Evolutionary conservation across 2,888 invertebrate genomes (phyloP), one percentile per base, ranked within the genome.

Genomic region (Rhaphigaster nebulosa): DNA sequence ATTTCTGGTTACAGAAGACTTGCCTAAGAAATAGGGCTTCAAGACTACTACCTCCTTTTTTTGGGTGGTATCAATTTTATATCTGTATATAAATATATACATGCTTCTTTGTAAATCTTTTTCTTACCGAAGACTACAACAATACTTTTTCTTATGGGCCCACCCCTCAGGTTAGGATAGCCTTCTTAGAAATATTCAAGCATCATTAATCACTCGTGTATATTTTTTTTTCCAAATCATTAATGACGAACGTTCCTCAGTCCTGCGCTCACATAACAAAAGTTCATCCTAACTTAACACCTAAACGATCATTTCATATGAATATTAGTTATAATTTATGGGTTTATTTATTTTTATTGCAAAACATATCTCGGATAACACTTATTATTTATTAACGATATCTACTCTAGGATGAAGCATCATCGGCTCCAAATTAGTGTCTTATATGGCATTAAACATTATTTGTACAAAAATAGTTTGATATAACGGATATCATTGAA

Each of bases 121-220:
- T 60, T n/a, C 29, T 15, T 29, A n/a, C 5, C 15, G 29, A 29
- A 65, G 29, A 65, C 0, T 65, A 15, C 65, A n/a, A 12, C 26
- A 65, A 29, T 65, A 65, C 29, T 38, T 76, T 38, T 76, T 76
- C 15, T 38, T 76, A 38, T 76, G 18, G 70, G 84, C 26, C 84
- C 84, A 84, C 84, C 84, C 84, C 84, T 50, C 13, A 45, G 45
- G 84, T 26, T n/a, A 45, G 45, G 84, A 84, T 18, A 84, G 45
- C 84, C 84, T 84, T 84, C 84, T 84, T 50, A 84, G 84, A 84
- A 84, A 84, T 84, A 84, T 84, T 84, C 84, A 84, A 80, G 45
- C 34, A 84, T 84, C 84, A 84, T 84, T 84, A 84, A 84, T 84
- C 84, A 84, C 38, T 84, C 50, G 13, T 45, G n/a, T 18, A 84